Evolutionary conservation across 2,888 invertebrate genomes (phyloP).

Genomic region (Chironomus riparius): DNA sequence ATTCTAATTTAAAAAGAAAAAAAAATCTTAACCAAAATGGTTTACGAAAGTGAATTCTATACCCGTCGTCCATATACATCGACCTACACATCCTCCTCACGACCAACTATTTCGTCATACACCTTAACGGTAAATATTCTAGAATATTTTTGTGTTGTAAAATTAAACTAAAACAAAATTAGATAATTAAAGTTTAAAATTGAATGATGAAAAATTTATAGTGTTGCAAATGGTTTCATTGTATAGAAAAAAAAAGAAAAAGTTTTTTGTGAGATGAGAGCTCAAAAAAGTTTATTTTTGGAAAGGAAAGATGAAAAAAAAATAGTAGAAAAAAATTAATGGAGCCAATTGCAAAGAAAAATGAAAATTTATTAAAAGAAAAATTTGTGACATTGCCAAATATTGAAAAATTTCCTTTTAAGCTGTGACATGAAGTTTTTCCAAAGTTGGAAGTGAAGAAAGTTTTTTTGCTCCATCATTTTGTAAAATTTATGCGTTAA

Average conservation of each 20-base stretch:
- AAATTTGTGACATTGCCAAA: constrained; percentile 12
- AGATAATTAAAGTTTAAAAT: not conserved
- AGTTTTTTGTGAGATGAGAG: too few relatives aligned
- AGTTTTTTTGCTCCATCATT: not conserved
- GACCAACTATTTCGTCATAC: constrained; percentile 55
- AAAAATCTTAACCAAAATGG: constrained; percentile 52
- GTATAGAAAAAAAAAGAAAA: too few relatives aligned
- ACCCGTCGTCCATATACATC: constrained; percentile 70
- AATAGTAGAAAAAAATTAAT: not conserved
- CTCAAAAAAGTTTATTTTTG: too few relatives aligned
- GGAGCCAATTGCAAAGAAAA: not conserved
- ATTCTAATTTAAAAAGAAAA: not conserved
- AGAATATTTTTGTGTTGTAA: not conserved
- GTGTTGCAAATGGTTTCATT: too few relatives aligned
- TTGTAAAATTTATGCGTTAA: not conserved
- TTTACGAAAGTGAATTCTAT: constrained; percentile 88
- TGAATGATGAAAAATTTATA: not conserved
- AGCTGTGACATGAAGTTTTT: not conserved
- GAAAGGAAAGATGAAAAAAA: not conserved
- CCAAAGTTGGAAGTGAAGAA: not conserved
- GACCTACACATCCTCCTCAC: constrained; percentile 42
- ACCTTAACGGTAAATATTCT: constrained; percentile 68
- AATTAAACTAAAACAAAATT: not conserved
- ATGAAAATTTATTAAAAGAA: not conserved
- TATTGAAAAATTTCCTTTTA: constrained; percentile 26